phyloP scores from a whole-genome alignment of 2,113 vertebrate genomes.

The human region DNA sequence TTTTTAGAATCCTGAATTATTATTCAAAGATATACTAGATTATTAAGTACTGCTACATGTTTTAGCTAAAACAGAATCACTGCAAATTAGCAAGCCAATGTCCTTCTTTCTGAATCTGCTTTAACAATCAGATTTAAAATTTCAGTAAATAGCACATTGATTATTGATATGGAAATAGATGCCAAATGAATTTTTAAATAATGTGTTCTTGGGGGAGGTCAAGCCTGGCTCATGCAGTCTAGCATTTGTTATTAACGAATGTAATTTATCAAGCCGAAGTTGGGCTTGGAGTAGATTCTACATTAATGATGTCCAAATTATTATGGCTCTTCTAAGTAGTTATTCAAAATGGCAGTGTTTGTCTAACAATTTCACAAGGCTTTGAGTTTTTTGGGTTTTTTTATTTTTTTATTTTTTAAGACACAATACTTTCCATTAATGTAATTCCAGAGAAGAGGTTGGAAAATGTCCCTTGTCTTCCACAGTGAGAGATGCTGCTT shows the following conservation, averaged over 20 bases:
- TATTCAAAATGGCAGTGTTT: background rate
- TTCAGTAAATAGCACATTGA: background rate
- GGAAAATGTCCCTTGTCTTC: background rate
- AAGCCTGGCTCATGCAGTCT: background rate
- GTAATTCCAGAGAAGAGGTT: background rate
- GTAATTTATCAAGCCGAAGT: slow-evolving; percentile 3
- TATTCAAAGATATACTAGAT: slow-evolving; percentile 21
- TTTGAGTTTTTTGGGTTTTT: background rate
- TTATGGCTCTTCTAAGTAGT: background rate
- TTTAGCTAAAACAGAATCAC: slow-evolving; percentile 2
- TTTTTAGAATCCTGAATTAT: background rate
- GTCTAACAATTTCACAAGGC: background rate
- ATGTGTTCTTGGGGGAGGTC: background rate
- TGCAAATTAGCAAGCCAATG: background rate
- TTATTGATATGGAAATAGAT: slow-evolving; percentile 54
- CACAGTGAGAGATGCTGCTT: background rate
- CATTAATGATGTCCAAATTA: background rate
- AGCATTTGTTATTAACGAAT: slow-evolving; percentile 12
- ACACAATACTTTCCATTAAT: background rate
- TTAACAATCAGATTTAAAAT: slow-evolving; percentile 46
- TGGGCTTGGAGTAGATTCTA: background rate
- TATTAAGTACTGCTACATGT: background rate
- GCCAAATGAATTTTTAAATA: slow-evolving; percentile 18
- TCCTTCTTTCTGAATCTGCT: background rate
- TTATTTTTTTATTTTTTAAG: background rate